Base-by-base conservation (phyloP, 2,113 vertebrate genomes). In the Pitta sordida region DNA sequence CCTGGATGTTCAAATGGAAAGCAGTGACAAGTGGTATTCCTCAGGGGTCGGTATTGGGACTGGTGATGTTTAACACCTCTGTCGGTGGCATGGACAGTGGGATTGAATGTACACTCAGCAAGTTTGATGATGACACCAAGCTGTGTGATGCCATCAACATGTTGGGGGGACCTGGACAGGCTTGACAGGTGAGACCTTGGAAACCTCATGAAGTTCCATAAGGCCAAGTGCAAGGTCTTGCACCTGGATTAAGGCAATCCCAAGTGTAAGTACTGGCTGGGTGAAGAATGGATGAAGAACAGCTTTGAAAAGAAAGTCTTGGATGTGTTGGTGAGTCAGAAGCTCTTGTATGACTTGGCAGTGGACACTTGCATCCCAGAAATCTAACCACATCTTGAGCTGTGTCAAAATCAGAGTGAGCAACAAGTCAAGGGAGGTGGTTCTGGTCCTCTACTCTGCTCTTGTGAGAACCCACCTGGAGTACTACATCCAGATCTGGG, bases 11-110 rank as follows among this genome's bases (percentile, higher is more conserved):
- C 59, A 36, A 32, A 53, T 41, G 34, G 52, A 79, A 34, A 69
- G 26, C 39, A 73, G 26, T 48, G 67, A 36, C 1, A 3, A 67
- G n/a, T 67, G n/a, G 5, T 3, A 1, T 53, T 82, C 39, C 48
- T 55, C 46, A 48, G 34, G 39, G 13, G 20, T 53, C 53, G 48
- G 16, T 46, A 9, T 2, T 30, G 53, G 46, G 20, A 62, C 16
- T 5, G 10, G 2, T 32, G 21, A 46, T 68, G 39, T 62, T 60
- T 68, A 53, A 75, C 29, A 53, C 6, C 9, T 75, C 27, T 68
- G 39, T 62, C 0, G 0, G 3, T 76, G 39, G 48, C 14, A 36
- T 2, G 39, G 30, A 32, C 34, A 46, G 39, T 53, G 10, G 9
- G 9, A 53, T 26, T 11, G 4, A 62, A 14, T 26, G 15, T 30